phyloP scores from a whole-genome alignment of 2,797 vertebrate species.

The Alcedo quadribrachys region DNA sequence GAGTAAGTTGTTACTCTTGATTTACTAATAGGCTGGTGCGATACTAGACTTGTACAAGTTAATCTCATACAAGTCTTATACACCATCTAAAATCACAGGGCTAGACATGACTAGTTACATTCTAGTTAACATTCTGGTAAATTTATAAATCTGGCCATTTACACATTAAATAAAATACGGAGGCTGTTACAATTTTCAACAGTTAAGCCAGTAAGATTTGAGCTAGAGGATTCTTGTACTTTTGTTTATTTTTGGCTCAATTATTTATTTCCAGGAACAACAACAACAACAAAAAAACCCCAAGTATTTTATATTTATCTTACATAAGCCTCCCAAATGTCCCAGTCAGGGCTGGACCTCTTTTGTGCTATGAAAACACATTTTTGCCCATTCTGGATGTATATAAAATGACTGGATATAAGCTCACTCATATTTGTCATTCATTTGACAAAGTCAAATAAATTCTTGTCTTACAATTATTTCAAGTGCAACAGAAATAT shows the following conservation, averaged over 20 bases:
- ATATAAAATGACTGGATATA: not conserved
- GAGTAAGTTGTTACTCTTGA: not conserved
- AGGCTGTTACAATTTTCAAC: not conserved
- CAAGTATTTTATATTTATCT: not conserved
- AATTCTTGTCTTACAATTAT: not conserved
- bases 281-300: not conserved
- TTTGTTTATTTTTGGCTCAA: not conserved
- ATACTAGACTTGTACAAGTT: not conserved
- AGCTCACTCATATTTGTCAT: not conserved
- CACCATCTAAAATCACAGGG: not conserved
- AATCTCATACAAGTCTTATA: not conserved
- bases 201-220: not conserved
- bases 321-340: not conserved
- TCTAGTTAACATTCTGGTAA: not conserved
- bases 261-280: not conserved
- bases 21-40: not conserved
- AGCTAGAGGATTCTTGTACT: not conserved
- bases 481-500: not conserved
- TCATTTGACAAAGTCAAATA: not conserved
- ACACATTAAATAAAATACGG: not conserved
- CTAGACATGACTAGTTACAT: not conserved
- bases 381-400: not conserved
- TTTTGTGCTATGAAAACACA: not conserved
- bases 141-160: not conserved
- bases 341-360: not conserved